A percentile compares a stretch with the other conserved stretches of the same genome.
Conservation (phyloP, 2,888 invertebrate species). For the Myopa testacea region DNA sequence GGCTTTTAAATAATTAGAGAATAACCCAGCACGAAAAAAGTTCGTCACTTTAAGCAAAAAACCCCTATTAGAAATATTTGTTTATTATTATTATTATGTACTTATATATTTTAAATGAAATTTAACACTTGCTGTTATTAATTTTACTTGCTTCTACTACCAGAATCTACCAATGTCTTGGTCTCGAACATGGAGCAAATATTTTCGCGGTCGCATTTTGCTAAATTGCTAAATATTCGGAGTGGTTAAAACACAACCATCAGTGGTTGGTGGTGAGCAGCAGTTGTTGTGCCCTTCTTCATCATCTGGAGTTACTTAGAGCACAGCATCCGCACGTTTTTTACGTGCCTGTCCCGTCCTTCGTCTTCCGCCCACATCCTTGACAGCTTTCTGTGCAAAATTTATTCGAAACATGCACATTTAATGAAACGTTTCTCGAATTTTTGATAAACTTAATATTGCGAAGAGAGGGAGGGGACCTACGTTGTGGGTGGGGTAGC, state of each 20-base stretch:
- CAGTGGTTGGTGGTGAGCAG: not conserved
- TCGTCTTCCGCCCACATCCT: slow-evolving; percentile 42
- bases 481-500: not conserved
- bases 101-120: too few species aligned
- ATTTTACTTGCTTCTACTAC: too few species aligned
- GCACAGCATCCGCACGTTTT: slow-evolving; percentile 10
- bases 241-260: not conserved
- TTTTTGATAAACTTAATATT: slow-evolving; percentile 59
- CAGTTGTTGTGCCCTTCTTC: not conserved
- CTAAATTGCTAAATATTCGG: slow-evolving; percentile 35
- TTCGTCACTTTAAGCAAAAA: too few species aligned
- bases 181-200: not conserved
- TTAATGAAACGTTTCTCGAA: slow-evolving; percentile 63
- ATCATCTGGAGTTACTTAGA: slow-evolving; percentile 10
- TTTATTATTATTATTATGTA: too few species aligned
- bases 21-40: too few species aligned
- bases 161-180: too few species aligned
- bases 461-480: not conserved
- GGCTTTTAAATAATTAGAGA: too few species aligned
- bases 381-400: slow-evolving; percentile 34
- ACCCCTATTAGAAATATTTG: too few species aligned
- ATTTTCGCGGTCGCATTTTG: slow-evolving; percentile 15
- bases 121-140: too few species aligned
- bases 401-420: slow-evolving; percentile 65
- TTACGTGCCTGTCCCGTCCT: slow-evolving; percentile 36